These are phyloP conservation scores for Phyllotreta cruciferae DNA, from an alignment of 2,888 invertebrate genomes.

Conservation along the genomic window DNA sequence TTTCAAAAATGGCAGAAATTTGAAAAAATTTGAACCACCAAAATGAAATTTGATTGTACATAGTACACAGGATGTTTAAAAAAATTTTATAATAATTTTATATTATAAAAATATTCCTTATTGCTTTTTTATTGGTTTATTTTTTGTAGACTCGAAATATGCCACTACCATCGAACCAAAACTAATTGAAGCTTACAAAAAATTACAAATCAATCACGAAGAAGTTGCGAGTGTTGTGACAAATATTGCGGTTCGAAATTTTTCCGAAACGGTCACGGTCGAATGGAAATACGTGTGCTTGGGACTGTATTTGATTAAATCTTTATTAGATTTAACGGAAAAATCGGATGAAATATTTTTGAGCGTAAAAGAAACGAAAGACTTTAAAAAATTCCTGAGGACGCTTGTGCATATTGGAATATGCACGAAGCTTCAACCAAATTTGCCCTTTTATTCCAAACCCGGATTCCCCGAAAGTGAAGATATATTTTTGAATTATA, in stretches of 20 bases:
- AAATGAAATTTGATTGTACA: too few species aligned
- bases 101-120: too few species aligned
- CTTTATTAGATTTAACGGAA: conserved; percentile 48
- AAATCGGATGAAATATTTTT: conserved; percentile 59
- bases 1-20: too few species aligned
- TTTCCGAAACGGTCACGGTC: conserved; percentile 40
- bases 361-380: conserved; percentile 72
- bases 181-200: conserved; percentile 31
- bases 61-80: too few species aligned
- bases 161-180: conserved; percentile 18
- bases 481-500: conserved; percentile 62
- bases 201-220: conserved; percentile 34
- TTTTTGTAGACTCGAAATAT: conserved; percentile 10
- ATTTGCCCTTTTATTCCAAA: conserved; percentile 45
- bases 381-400: conserved; percentile 68
- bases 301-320: conserved; percentile 60
- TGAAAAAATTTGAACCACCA: too few species aligned
- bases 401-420: conserved; percentile 72
- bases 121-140: too few species aligned
- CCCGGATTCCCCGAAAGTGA: conserved; percentile 42
- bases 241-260: conserved; percentile 36
- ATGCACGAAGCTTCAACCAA: conserved; percentile 70
- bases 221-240: conserved; percentile 23
- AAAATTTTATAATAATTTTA: too few species aligned
- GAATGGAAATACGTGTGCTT: conserved; percentile 61